Conservation (phyloP, 2,797 vertebrate species). For the Scolopax bukidnonensis region DNA sequence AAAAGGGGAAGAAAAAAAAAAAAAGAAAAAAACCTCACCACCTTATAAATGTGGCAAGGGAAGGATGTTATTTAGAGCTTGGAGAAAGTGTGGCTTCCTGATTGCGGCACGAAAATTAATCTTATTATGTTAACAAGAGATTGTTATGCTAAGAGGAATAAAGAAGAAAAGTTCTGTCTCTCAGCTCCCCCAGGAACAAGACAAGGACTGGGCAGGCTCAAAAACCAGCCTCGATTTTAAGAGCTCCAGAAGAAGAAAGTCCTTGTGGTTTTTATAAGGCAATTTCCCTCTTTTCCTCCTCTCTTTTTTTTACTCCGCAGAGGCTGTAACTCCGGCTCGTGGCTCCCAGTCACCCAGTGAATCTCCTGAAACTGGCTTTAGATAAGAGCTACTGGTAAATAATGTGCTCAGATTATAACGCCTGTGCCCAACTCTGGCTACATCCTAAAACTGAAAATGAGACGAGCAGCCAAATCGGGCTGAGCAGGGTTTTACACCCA, state of each 20-base stretch:
- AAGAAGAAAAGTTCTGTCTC: constrained; percentile 43
- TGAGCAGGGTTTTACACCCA: background rate
- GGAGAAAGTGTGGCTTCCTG: constrained; percentile 20
- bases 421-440: background rate
- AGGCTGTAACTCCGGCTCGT: background rate
- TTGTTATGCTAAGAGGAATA: constrained; percentile 54
- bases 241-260: background rate
- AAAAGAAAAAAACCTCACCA: background rate
- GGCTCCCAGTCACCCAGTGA: background rate
- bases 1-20: accelerated
- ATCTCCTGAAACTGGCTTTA: background rate
- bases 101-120: constrained; percentile 48
- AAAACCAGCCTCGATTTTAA: constrained; percentile 57
- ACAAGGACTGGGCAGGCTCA: background rate
- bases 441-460: background rate
- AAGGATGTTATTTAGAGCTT: constrained; percentile 11
- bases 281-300: background rate
- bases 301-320: background rate
- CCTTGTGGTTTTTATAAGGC: constrained; percentile 61
- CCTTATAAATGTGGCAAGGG: constrained; percentile 17
- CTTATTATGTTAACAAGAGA: constrained; percentile 66
- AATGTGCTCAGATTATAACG: background rate
- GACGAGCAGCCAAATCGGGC: background rate
- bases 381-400: background rate
- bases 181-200: constrained; percentile 12